Base-by-base conservation (phyloP, 2,888 invertebrate species). In the Cistogaster globosa region DNA sequence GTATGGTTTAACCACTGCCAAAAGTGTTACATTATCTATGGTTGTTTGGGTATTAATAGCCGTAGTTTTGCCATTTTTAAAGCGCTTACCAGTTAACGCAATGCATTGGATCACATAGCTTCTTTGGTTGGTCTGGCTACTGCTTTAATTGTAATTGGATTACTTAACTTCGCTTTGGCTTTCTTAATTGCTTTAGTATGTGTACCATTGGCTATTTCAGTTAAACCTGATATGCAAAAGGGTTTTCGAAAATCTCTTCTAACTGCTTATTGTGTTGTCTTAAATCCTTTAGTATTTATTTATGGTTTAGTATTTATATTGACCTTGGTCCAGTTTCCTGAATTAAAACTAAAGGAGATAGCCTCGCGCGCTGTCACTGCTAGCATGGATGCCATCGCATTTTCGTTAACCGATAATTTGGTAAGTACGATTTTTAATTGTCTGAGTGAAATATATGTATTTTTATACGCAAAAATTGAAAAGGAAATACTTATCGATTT, bases 81-180 rank as follows among this genome's bases (percentile, higher is more conserved):
- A 91, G 20, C 86, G 84, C 2, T 67, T 93, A 16, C 90, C 90
- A 9, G 48, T 84, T 1, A 89, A 87, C 2, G 90, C 91, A 2
- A 71, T 90, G 60, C 90, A 93, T 87, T 90, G 95, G 63, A 92
- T 95, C 95, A 95, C 89, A 96, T 96, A 87, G 94, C 95, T 51
- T 94, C 94, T 0, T 93, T 97, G 32, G 93, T 98, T 5, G 96
- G 97, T 90, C 92, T 97, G 83, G 96, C 96, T 0, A 96, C 97
- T 0, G 93, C 95, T 0, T 93, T 98, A 74, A 94, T 97, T 88
- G 95, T 97, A 26, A 93, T 97, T n/a, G 96, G 97, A 0, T 95
- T 98, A 94, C 95, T 97, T 86, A 98, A 98, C 93, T 97, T 98
- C 90, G 96, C 98, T 0, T 92, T 98, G 84, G 97, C 97, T 0